These are phyloP conservation scores for Lamellibrachia columna DNA, from an alignment of 2,888 invertebrate species.

Conservation along the genomic window DNA sequence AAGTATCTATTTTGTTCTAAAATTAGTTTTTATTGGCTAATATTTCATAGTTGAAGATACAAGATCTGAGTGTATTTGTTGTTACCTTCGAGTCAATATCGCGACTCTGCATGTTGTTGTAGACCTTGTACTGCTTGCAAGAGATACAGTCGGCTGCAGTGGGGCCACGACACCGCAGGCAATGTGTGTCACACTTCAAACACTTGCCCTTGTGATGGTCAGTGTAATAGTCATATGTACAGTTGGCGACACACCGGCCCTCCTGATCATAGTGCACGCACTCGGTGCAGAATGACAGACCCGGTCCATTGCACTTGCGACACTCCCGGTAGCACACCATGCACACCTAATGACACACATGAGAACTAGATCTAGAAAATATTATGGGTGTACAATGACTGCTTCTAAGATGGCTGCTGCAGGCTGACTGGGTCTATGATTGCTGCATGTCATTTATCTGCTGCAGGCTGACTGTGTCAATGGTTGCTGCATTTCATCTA, in stretches of 20 bases:
- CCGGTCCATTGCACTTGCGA: background rate
- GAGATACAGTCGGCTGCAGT: conserved; percentile 49
- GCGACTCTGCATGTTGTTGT: conserved; percentile 18
- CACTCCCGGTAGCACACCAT: conserved; percentile 17
- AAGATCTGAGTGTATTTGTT: background rate
- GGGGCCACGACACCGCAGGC: conserved; percentile 73
- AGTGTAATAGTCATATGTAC: conserved; percentile 75
- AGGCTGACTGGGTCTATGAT: background rate
- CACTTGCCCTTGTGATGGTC: conserved; percentile 79
- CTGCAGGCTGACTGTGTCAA: background rate
- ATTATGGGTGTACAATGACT: background rate
- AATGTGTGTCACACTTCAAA: conserved; percentile 81
- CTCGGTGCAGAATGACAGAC: conserved; percentile 22
- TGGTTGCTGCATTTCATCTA: conserved; percentile 18
- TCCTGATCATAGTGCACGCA: conserved; percentile 28
- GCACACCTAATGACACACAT: conserved; percentile 18
- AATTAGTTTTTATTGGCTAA: too few relatives aligned
- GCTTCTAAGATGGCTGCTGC: background rate
- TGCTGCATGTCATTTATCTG: background rate
- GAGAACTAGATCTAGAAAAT: background rate
- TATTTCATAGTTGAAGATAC: too few relatives aligned
- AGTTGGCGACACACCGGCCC: conserved; percentile 30
- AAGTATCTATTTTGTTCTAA: too few relatives aligned
- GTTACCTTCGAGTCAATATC: background rate
- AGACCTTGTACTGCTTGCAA: conserved; percentile 45